These are phyloP conservation scores for Coracias cyanogaster DNA, from an alignment of 2,797 vertebrate species.

Conservation along the genomic window DNA sequence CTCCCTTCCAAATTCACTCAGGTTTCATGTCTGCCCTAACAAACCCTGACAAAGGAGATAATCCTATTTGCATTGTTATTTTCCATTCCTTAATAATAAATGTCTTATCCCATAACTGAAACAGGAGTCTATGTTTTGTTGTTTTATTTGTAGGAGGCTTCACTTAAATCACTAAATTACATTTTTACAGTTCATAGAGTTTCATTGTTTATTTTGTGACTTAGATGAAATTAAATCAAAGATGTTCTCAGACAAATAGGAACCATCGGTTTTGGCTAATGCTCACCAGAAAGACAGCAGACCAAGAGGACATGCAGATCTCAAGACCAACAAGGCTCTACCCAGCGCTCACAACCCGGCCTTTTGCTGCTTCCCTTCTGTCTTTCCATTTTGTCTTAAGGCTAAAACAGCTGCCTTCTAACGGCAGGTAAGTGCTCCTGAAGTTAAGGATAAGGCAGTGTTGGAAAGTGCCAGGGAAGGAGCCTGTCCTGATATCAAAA, in stretches of 20 bases:
- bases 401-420: neutral
- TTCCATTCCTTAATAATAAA: neutral
- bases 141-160: neutral
- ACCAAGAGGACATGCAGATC: neutral
- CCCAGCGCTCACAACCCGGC: fast-evolving
- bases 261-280: neutral
- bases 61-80: neutral
- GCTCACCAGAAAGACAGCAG: neutral
- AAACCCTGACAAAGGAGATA: neutral
- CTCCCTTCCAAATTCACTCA: neutral
- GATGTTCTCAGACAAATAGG: neutral
- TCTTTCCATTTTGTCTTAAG: neutral
- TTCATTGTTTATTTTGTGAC: neutral
- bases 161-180: neutral
- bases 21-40: neutral
- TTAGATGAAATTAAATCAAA: neutral
- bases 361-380: neutral
- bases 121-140: neutral
- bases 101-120: neutral
- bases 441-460: neutral
- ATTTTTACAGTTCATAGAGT: neutral
- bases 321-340: neutral
- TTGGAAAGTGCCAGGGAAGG: neutral
- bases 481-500: neutral
- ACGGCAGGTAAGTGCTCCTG: neutral